Evolutionary conservation across 2,113 vertebrate genomes (phyloP).

Genomic region (Trichomycterus rosablanca): DNA sequence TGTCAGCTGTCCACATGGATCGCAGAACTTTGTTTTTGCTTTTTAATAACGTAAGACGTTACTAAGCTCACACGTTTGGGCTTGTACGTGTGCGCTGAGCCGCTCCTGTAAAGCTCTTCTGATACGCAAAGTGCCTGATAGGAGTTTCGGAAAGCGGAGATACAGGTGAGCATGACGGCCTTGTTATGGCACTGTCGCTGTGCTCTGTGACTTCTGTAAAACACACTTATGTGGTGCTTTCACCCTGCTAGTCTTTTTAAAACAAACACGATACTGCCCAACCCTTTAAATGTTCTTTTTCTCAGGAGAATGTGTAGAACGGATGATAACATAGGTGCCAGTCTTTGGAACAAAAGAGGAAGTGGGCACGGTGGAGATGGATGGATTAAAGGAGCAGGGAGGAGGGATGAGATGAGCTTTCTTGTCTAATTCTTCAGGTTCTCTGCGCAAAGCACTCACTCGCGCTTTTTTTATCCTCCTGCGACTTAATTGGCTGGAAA

Average conservation of each 20-base stretch:
- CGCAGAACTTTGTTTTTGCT: slow-evolving; percentile 1
- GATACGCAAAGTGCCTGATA: neutral
- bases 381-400: slow-evolving; percentile 21
- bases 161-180: neutral
- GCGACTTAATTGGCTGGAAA: slow-evolving; percentile 99
- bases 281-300: slow-evolving; percentile 37
- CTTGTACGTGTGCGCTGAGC: neutral
- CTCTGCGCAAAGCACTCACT: slow-evolving; percentile 83
- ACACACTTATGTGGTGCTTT: neutral
- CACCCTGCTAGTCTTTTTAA: slow-evolving; percentile 34
- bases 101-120: neutral
- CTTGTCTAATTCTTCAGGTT: slow-evolving; percentile 99
- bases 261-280: neutral
- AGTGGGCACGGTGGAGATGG: slow-evolving; percentile 22
- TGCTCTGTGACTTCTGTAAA: slow-evolving; percentile 10
- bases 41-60: slow-evolving; percentile 10
- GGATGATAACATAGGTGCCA: slow-evolving; percentile 91
- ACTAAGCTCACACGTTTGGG: too few relatives aligned
- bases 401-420: slow-evolving; percentile 88
- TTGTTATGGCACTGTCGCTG: neutral
- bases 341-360: slow-evolving; percentile 89
- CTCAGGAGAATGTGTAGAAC: slow-evolving; percentile 81
- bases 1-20: slow-evolving; percentile 26
- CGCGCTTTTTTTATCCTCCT: slow-evolving; percentile 64
- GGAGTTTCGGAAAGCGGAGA: neutral